phyloP scores from a whole-genome alignment of 1,140 invertebrate species.

The Rhyacophila brunnea region DNA sequence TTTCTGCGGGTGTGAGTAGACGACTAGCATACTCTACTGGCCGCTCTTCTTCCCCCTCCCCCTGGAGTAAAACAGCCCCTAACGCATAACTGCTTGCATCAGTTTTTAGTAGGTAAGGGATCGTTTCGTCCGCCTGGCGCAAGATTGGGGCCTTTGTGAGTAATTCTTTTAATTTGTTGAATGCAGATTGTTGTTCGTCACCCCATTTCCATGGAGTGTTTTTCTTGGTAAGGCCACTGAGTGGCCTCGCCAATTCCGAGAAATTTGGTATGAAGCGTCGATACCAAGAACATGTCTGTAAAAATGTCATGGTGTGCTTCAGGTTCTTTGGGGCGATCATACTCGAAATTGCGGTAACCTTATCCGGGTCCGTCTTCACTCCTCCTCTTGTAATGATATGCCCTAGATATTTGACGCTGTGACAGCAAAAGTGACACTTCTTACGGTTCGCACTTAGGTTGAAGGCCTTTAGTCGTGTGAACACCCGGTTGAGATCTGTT shows the following conservation, averaged over 20 bases:
- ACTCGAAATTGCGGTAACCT: constrained; percentile 39
- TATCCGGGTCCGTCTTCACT: constrained; percentile 40
- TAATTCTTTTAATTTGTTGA: background rate
- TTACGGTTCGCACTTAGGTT: constrained; percentile 40
- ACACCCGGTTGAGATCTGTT: constrained; percentile 39
- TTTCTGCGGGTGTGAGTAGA: constrained; percentile 43
- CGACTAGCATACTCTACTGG: constrained; percentile 50
- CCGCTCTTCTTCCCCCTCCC: constrained; percentile 39
- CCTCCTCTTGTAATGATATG: constrained; percentile 41
- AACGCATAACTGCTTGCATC: too few species aligned
- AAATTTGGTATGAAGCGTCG: constrained; percentile 44
- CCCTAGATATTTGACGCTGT: constrained; percentile 43
- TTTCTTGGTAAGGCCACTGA: constrained; percentile 40
- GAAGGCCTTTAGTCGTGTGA: constrained; percentile 37
- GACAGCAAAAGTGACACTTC: constrained; percentile 43
- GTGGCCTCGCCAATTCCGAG: constrained; percentile 39
- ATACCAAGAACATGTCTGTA: constrained; percentile 43
- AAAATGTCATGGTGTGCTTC: constrained; percentile 36
- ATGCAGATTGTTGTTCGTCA: background rate
- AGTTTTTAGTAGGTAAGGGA: too few species aligned
- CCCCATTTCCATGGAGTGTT: constrained; percentile 34
- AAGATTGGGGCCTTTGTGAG: background rate
- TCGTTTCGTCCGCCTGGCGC: too few species aligned
- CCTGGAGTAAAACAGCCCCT: too few species aligned
- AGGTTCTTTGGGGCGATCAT: constrained; percentile 38